Evolutionary conservation across 2,113 vertebrate genomes (phyloP).

Genomic region (Gulo gulo): DNA sequence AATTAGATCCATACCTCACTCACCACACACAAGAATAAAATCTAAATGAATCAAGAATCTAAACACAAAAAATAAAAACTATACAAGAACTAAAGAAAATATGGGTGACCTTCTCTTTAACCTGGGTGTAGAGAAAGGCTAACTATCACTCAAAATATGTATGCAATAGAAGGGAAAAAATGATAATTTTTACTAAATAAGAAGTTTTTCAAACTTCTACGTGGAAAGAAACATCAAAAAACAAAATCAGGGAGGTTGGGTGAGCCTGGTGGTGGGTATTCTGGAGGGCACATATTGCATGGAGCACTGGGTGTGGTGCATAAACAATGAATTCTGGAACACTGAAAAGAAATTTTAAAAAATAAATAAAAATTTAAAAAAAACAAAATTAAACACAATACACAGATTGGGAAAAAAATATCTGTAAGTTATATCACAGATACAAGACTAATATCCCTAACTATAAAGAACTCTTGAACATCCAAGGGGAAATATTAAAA

Average conservation of each 20-base stretch:
- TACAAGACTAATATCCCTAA: neutral
- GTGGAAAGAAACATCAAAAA: conserved; percentile 23
- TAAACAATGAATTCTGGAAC: no score
- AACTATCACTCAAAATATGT: neutral
- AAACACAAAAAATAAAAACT: conserved; percentile 14
- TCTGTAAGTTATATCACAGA: neutral
- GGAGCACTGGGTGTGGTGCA: no score
- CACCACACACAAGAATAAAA: neutral
- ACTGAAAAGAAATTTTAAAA: no score
- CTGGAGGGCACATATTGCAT: no score
- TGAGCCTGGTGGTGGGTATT: no score
- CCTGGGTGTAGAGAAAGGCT: neutral
- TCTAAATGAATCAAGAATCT: neutral
- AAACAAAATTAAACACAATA: neutral
- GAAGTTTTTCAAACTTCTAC: neutral
- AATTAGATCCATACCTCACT: neutral
- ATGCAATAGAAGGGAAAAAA: neutral
- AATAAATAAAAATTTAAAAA: neutral
- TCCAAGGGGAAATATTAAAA: neutral
- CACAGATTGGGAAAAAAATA: neutral
- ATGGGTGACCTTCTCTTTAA: neutral
- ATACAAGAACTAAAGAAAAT: neutral
- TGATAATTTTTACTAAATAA: neutral
- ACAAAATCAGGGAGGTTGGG: neutral
- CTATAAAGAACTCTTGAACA: conserved; percentile 12